Evolutionary conservation across 2,888 invertebrate genomes (phyloP).

Genomic region (Calliphora vomitoria): DNA sequence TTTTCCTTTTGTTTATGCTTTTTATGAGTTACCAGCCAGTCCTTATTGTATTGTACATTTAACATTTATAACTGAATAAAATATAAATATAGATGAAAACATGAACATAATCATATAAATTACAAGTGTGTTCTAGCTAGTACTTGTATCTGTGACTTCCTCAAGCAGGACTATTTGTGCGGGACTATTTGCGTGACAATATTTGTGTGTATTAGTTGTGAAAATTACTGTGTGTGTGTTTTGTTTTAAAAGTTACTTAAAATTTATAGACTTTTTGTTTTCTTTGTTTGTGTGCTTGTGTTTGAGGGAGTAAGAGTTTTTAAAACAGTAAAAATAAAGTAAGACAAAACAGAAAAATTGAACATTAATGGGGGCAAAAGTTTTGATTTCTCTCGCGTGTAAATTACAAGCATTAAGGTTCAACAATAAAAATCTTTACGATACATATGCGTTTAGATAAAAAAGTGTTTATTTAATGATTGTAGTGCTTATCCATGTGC

Average conservation of each 20-base stretch:
- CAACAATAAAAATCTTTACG: slow-evolving; percentile 10
- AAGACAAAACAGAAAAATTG: neutral
- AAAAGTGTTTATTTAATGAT: slow-evolving; percentile 38
- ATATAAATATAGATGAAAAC: neutral
- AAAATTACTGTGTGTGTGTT: neutral
- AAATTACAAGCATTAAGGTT: slow-evolving; percentile 30
- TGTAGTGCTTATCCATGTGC: neutral
- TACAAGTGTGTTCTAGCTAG: neutral
- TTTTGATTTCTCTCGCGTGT: slow-evolving; percentile 28
- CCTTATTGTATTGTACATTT: neutral
- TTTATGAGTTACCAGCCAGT: neutral
- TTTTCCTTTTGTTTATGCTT: neutral
- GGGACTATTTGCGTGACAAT: no score
- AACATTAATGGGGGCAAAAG: neutral
- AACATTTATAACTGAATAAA: slow-evolving; percentile 35
- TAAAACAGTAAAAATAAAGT: neutral
- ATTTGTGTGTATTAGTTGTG: neutral
- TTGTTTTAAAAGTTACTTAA: neutral
- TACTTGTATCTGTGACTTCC: neutral
- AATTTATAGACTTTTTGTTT: slow-evolving; percentile 17
- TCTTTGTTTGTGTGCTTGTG: neutral
- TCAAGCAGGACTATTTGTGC: neutral
- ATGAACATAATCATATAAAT: slow-evolving; percentile 13
- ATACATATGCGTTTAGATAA: slow-evolving; percentile 4
- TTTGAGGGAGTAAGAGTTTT: neutral